A percentile compares a stretch with the other conserved stretches of the same genome.
Conservation (phyloP, 2,113 vertebrate genomes). For the Centropus bengalensis region DNA sequence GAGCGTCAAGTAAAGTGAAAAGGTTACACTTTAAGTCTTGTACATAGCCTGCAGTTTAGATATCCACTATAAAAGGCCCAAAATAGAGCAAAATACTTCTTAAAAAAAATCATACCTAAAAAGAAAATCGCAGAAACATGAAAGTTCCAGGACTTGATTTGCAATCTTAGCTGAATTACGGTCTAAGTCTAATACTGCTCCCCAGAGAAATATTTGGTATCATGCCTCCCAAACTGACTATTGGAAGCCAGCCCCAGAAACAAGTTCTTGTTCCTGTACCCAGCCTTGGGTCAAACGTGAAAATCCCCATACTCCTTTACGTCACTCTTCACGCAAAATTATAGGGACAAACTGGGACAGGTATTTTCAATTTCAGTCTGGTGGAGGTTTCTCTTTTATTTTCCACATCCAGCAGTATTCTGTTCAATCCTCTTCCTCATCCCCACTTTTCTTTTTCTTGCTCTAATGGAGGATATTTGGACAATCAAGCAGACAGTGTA, state of each 20-base stretch:
- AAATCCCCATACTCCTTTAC: not conserved
- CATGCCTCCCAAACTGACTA: not conserved
- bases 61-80: not conserved
- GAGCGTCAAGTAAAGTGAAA: slow-evolving; percentile 34
- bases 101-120: too few relatives aligned
- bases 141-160: not conserved
- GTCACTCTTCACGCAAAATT: not conserved
- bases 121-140: not conserved
- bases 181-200: not conserved
- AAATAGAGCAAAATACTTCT: not conserved
- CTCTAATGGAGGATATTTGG: not conserved
- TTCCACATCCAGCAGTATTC: not conserved
- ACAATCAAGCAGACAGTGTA: not conserved
- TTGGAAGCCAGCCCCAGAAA: not conserved
- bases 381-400: not conserved
- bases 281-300: rapidly evolving
- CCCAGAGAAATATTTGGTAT: not conserved
- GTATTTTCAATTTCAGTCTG: not conserved
- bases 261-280: not conserved
- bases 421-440: not conserved
- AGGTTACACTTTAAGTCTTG: slow-evolving; percentile 35
- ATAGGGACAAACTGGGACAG: not conserved
- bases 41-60: not conserved
- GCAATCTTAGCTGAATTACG: not conserved
- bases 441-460: not conserved